Conservation (phyloP, 2,888 invertebrate species). For the Drosophila paramelanica region DNA sequence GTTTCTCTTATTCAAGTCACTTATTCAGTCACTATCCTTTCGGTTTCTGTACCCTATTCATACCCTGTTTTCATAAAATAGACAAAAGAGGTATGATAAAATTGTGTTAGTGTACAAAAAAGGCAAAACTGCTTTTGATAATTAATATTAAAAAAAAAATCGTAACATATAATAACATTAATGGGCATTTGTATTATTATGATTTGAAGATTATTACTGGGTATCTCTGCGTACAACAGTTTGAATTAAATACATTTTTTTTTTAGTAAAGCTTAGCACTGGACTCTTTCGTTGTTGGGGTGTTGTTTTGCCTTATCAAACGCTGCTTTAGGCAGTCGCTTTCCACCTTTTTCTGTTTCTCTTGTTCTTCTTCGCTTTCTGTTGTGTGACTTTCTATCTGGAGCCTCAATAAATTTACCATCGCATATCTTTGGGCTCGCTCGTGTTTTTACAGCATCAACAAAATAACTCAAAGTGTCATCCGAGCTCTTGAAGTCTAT, state of each 20-base stretch:
- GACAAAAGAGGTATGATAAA: neutral
- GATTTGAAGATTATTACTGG: neutral
- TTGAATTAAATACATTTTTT: conserved; percentile 4
- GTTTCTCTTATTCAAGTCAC: conserved; percentile 7
- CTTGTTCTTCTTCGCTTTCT: conserved; percentile 9
- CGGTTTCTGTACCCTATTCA: conserved; percentile 14
- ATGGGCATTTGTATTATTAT: too few relatives aligned
- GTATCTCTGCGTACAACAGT: neutral
- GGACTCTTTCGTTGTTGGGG: conserved; percentile 27
- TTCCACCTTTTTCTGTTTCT: conserved; percentile 45
- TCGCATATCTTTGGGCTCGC: conserved; percentile 62
- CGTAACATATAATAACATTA: too few relatives aligned
- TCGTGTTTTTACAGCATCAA: conserved; percentile 71
- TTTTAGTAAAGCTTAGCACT: conserved; percentile 37
- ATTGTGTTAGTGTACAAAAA: neutral
- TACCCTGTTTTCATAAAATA: conserved; percentile 3
- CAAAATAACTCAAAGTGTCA: conserved; percentile 78
- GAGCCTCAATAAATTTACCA: conserved; percentile 69
- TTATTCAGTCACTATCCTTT: conserved; percentile 15
- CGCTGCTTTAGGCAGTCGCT: conserved; percentile 47
- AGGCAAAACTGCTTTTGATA: too few relatives aligned
- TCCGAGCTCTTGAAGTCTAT: conserved; percentile 77
- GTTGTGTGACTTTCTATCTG: conserved; percentile 44
- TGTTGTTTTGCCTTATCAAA: conserved; percentile 54
- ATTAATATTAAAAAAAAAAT: too few relatives aligned